phyloP scores from a whole-genome alignment of 2,797 vertebrate genomes.

The Acanthurus leucopareius region DNA sequence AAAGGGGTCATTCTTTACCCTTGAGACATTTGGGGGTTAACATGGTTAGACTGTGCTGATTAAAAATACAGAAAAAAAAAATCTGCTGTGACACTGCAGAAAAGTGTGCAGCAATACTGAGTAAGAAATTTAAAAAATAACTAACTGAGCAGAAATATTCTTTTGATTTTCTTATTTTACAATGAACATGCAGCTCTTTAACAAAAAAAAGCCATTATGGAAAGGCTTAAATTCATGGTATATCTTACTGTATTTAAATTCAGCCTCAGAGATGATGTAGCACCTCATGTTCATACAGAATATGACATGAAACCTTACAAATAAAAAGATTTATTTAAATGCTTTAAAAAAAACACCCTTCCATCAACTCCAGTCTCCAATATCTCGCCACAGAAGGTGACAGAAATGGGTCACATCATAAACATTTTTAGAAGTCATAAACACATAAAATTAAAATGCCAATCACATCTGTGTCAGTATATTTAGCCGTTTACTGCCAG shows the following conservation, averaged over 20 bases:
- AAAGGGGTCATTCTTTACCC: constrained; percentile 7
- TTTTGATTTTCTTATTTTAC: constrained; percentile 26
- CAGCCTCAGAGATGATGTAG: constrained; percentile 10
- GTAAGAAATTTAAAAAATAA: constrained; percentile 5
- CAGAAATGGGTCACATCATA: constrained; percentile 61
- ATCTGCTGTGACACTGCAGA: constrained; percentile 11
- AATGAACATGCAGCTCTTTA: constrained; percentile 32
- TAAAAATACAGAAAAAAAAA: constrained; percentile 4
- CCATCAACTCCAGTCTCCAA: constrained; percentile 25
- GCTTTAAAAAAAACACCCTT: constrained; percentile 15
- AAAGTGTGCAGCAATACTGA: background rate
- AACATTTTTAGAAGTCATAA: constrained; percentile 39
- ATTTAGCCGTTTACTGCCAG: constrained; percentile 18
- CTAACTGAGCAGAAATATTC: background rate
- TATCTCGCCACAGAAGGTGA: constrained; percentile 33
- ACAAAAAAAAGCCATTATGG: constrained; percentile 12
- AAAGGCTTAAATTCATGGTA: constrained; percentile 19
- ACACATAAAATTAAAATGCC: constrained; percentile 35
- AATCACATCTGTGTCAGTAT: constrained; percentile 20
- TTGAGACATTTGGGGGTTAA: constrained; percentile 18
- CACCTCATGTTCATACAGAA: constrained; percentile 25
- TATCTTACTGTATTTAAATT: constrained; percentile 40
- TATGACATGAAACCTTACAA: constrained; percentile 31
- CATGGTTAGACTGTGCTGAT: constrained; percentile 24
- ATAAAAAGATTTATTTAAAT: constrained; percentile 51